Evolutionary conservation across 2,113 vertebrate genomes (phyloP).

Genomic region (Noturus placidus): DNA sequence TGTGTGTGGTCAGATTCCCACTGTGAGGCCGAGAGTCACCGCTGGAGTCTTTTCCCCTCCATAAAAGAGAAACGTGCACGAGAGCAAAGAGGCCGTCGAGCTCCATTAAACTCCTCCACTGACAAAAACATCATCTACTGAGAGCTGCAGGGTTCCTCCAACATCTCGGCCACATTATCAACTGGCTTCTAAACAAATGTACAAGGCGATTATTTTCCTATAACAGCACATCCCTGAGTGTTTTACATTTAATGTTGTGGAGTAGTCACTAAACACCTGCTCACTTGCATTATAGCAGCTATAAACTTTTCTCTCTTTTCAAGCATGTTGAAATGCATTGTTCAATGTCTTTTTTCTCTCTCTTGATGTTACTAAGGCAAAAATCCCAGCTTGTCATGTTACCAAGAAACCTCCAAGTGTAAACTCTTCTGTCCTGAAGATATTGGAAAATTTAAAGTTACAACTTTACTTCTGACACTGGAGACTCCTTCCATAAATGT

Average conservation of each 20-base stretch:
- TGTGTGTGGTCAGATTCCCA: slow-evolving; percentile 65
- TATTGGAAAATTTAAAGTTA: not conserved
- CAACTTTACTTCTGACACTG: not conserved
- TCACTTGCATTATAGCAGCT: not conserved
- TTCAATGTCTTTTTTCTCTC: slow-evolving; percentile 13
- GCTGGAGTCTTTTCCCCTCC: slow-evolving; percentile 67
- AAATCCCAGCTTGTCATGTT: not conserved
- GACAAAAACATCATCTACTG: slow-evolving; percentile 8
- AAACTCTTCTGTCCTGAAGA: not conserved
- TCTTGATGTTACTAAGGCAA: not conserved
- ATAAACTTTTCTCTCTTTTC: too few species aligned
- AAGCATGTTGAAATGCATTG: too few species aligned
- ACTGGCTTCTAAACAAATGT: not conserved
- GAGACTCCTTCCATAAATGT: not conserved
- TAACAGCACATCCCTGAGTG: not conserved
- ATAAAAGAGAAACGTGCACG: slow-evolving; percentile 65
- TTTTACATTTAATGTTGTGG: not conserved
- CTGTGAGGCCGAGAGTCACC: slow-evolving; percentile 70
- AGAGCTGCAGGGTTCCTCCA: slow-evolving; percentile 38
- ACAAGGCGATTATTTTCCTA: not conserved
- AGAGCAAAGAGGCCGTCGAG: slow-evolving; percentile 58
- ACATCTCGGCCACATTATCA: not conserved
- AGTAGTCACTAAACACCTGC: not conserved
- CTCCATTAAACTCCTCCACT: slow-evolving; percentile 57
- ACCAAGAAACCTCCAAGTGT: not conserved